A percentile compares a stretch with the other conserved stretches of the same genome.
Evolutionary conservation across 2,113 vertebrate genomes (phyloP).

Genomic region (Pleuronectes platessa): DNA sequence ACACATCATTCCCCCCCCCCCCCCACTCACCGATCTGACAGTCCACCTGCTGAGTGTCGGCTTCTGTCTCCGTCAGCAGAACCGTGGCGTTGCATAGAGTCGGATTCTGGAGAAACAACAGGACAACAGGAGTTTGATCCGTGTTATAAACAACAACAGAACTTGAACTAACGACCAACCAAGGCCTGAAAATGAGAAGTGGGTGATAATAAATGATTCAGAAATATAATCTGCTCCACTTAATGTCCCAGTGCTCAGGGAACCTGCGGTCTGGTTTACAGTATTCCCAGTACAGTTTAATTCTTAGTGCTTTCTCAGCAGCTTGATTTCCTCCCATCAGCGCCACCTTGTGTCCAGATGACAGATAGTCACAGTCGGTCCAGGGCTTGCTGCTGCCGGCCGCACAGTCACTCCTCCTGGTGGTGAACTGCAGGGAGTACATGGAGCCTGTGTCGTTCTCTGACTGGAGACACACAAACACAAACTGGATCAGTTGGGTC

Average conservation of each 20-base stretch:
- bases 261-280: not conserved
- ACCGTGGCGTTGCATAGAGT: slow-evolving; percentile 71
- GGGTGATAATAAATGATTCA: no score
- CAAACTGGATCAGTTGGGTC: slow-evolving; percentile 43
- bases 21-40: slow-evolving; percentile 64
- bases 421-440: slow-evolving; percentile 82
- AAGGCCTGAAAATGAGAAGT: no score
- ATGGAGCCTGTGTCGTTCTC: slow-evolving; percentile 61
- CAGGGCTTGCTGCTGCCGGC: slow-evolving; percentile 77
- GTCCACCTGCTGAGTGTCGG: slow-evolving; percentile 34
- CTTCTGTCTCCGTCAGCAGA: slow-evolving; percentile 41
- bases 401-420: slow-evolving; percentile 83
- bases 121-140: not conserved
- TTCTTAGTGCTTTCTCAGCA: no score
- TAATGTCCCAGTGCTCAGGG: not conserved
- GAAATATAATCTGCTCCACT: not conserved
- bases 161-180: no score
- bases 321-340: not conserved
- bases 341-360: slow-evolving; percentile 73
- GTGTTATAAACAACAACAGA: no score
- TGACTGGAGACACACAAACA: slow-evolving; percentile 70
- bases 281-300: no score
- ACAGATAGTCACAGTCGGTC: slow-evolving; percentile 86
- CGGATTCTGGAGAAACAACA: slow-evolving; percentile 56
- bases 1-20: no score